These are phyloP conservation scores for human DNA, from an alignment of 2,113 vertebrate species.

Conservation along the genomic window DNA sequence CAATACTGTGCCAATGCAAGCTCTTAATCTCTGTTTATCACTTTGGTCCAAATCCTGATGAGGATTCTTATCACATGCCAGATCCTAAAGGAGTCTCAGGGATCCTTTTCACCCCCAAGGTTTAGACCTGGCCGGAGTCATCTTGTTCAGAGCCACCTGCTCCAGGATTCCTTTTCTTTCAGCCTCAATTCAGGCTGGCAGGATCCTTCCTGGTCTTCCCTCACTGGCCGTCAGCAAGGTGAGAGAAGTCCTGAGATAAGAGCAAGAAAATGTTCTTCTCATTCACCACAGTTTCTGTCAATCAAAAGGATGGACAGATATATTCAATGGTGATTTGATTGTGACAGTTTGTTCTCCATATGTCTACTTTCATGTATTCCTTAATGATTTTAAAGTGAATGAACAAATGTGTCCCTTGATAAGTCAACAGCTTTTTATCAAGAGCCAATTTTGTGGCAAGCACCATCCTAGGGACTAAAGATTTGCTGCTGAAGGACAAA, in stretches of 20 bases:
- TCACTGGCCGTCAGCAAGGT: fast-evolving
- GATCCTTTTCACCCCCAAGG: background rate
- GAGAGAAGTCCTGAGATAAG: background rate
- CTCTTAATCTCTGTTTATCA: background rate
- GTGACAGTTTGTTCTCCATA: background rate
- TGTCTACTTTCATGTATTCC: background rate
- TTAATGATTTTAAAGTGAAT: background rate
- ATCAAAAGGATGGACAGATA: background rate
- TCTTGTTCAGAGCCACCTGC: background rate
- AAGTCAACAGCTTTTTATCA: background rate
- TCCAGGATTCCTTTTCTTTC: background rate
- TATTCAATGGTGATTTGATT: background rate
- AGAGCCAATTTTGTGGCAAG: background rate
- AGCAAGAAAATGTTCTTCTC: background rate
- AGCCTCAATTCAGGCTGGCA: fast-evolving
- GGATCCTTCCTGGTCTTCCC: background rate
- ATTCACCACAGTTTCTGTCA: background rate
- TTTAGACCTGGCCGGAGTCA: background rate
- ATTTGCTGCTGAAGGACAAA: background rate
- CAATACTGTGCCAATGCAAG: background rate
- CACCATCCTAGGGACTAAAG: background rate
- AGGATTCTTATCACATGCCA: background rate
- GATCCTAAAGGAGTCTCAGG: background rate
- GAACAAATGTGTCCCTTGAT: background rate
- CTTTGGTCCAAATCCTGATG: background rate